A percentile compares a stretch with the other conserved stretches of the same genome.
Conservation (phyloP, 2,113 vertebrate species). For the Odontophorus gujanensis region DNA sequence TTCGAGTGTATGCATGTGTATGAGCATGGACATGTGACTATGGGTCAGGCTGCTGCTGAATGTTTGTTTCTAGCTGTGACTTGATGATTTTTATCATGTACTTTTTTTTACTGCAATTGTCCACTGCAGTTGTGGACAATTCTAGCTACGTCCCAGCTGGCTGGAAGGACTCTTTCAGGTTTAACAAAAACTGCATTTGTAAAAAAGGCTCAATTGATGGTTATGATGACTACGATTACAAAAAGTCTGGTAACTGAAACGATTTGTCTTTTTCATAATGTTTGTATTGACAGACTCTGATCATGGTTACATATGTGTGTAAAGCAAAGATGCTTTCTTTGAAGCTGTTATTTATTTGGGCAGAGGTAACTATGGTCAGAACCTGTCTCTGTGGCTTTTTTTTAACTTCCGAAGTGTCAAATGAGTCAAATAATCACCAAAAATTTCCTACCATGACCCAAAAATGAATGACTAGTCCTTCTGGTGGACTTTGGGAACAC, state of each 20-base stretch:
- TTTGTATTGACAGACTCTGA: neutral
- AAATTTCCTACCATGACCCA: neutral
- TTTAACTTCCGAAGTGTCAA: neutral
- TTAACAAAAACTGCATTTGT: neutral
- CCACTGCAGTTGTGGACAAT: neutral
- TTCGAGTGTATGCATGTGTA: rapidly evolving
- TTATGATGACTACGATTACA: neutral
- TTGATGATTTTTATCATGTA: neutral
- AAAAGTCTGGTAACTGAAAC: neutral
- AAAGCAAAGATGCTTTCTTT: neutral
- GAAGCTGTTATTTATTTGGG: neutral
- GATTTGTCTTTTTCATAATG: neutral
- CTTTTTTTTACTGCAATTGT: neutral
- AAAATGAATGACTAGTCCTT: neutral
- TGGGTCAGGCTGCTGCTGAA: neutral
- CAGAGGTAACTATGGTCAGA: neutral
- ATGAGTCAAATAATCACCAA: neutral
- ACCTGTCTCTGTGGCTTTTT: neutral
- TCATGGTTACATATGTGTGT: neutral
- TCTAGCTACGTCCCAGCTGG: neutral
- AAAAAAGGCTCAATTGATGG: neutral
- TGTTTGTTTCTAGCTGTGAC: neutral
- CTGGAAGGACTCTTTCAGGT: neutral
- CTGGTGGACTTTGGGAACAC: neutral
- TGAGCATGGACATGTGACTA: neutral